These are phyloP conservation scores for Danionella dracula DNA, from an alignment of 2,797 vertebrate species.

Conservation along the genomic window DNA sequence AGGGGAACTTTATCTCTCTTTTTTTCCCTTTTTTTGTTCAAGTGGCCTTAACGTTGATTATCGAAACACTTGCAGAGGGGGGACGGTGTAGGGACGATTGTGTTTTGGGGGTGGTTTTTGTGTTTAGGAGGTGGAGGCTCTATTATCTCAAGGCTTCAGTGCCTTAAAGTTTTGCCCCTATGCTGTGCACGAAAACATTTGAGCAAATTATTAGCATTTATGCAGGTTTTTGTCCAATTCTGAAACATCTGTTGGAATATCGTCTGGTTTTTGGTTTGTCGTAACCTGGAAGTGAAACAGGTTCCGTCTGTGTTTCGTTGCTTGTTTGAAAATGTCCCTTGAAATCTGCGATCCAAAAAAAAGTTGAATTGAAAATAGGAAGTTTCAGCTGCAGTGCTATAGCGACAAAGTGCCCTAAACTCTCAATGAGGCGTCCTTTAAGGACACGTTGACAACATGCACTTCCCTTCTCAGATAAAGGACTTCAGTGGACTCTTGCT, in stretches of 20 bases:
- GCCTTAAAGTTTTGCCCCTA: constrained; percentile 76
- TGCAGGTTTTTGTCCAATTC: constrained; percentile 43
- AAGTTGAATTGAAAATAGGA: constrained; percentile 38
- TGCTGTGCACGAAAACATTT: constrained; percentile 56
- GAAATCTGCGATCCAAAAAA: constrained; percentile 47
- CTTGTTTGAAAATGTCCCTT: constrained; percentile 54
- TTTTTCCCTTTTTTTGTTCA: constrained; percentile 56
- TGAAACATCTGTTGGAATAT: constrained; percentile 31
- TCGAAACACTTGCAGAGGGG: constrained; percentile 66
- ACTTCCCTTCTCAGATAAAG: constrained; percentile 64
- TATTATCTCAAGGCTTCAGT: constrained; percentile 81
- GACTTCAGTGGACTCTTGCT: constrained; percentile 53
- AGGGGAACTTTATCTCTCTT: constrained; percentile 55
- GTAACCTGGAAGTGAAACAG: constrained; percentile 26
- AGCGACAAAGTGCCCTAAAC: constrained; percentile 56
- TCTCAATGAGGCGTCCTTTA: constrained; percentile 60
- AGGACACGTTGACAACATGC: constrained; percentile 69
- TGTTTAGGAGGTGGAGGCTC: constrained; percentile 78
- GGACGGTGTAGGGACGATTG: constrained; percentile 50
- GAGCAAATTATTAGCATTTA: constrained; percentile 52
- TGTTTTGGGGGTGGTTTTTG: constrained; percentile 68
- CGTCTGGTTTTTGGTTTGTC: constrained; percentile 13
- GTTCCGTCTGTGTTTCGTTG: constrained; percentile 57
- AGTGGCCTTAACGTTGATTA: constrained; percentile 80
- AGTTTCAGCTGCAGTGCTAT: constrained; percentile 57